phyloP scores from a whole-genome alignment of 2,888 invertebrate species.

The Alviniconcha strummeri region DNA sequence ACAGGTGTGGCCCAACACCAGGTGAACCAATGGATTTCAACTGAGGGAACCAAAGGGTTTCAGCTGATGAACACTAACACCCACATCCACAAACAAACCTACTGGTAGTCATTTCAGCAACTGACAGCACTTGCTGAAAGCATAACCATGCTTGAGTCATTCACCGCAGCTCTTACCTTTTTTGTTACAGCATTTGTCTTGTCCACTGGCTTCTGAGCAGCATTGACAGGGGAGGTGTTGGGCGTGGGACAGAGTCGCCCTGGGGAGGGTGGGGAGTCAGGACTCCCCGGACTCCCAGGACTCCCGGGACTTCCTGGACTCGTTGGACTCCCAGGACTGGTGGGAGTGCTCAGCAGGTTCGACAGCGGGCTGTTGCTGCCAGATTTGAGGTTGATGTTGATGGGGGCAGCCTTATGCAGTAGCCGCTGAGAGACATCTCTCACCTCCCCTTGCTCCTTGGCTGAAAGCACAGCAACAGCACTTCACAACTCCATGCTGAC shows the following conservation, averaged over 20 bases:
- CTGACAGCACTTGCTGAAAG: too few relatives aligned
- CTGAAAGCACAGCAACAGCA: constrained; percentile 36
- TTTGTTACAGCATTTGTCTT: constrained; percentile 33
- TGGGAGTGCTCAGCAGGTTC: constrained; percentile 58
- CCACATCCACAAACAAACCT: too few relatives aligned
- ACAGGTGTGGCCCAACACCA: too few relatives aligned
- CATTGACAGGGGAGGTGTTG: constrained; percentile 40
- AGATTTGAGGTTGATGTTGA: constrained; percentile 59
- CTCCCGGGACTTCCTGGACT: constrained; percentile 50
- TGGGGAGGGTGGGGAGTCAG: constrained; percentile 37
- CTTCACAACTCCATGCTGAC: too few relatives aligned
- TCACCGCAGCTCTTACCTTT: not conserved
- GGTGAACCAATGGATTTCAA: not conserved
- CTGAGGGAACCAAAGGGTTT: not conserved
- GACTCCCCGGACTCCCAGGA: constrained; percentile 54
- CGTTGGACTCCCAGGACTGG: constrained; percentile 58
- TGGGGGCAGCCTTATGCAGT: constrained; percentile 46
- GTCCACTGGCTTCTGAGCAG: constrained; percentile 29
- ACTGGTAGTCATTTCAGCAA: too few relatives aligned
- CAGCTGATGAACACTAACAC: too few relatives aligned
- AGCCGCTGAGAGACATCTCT: constrained; percentile 61
- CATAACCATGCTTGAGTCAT: too few relatives aligned
- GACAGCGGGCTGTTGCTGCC: constrained; percentile 54
- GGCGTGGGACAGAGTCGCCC: constrained; percentile 40
- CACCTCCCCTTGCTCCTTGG: constrained; percentile 60